Conservation (phyloP, 2,113 vertebrate species). For the Pseudopipra pipra region DNA sequence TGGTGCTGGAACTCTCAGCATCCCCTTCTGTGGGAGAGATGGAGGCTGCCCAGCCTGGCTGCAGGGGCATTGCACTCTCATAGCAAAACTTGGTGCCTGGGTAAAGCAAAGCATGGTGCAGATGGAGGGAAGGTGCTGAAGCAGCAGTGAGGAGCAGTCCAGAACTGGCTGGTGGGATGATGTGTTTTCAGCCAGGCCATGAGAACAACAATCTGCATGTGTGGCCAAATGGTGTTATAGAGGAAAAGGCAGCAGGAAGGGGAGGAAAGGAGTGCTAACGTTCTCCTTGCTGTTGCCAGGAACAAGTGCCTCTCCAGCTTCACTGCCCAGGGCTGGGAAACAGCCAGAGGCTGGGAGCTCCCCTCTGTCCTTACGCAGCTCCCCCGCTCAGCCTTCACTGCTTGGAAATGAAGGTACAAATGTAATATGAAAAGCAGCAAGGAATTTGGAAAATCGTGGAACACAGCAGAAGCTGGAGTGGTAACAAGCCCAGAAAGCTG, state of each 20-base stretch:
- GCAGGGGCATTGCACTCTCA: background rate
- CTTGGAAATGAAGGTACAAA: background rate
- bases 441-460: background rate
- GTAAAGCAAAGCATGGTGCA: background rate
- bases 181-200: background rate
- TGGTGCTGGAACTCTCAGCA: background rate
- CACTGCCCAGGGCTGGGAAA: background rate
- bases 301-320: background rate
- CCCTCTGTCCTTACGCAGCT: background rate
- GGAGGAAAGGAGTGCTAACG: background rate
- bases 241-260: background rate
- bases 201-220: fast-evolving
- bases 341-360: background rate
- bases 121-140: background rate
- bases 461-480: background rate
- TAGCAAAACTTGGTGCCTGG: background rate
- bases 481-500: conserved; percentile 11
- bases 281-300: background rate
- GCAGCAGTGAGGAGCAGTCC: background rate
- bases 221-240: background rate
- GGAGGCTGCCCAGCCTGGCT: background rate
- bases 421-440: background rate
- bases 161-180: background rate
- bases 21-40: background rate
- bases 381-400: background rate